Evolutionary conservation across 2,888 invertebrate genomes (phyloP).

Genomic region (Zelleria hepariella): DNA sequence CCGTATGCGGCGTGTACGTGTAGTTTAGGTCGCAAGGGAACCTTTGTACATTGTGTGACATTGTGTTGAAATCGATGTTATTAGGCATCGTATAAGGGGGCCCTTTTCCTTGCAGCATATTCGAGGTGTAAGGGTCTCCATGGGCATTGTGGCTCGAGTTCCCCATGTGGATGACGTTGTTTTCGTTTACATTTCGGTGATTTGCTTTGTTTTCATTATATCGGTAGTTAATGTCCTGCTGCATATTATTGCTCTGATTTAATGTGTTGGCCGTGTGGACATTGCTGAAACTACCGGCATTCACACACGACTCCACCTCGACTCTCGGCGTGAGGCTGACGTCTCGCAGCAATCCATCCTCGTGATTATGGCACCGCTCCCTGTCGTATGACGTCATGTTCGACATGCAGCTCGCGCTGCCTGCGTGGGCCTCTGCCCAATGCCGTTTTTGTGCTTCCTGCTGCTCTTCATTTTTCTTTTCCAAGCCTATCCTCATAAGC

Average conservation of each 20-base stretch:
- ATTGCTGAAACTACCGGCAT: constrained; percentile 77
- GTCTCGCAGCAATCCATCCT: constrained; percentile 64
- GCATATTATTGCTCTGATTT: constrained; percentile 24
- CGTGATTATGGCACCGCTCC: constrained; percentile 12
- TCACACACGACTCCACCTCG: constrained; percentile 76
- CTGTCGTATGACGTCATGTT: constrained; percentile 43
- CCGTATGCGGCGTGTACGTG: constrained; percentile 46
- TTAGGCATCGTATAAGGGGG: constrained; percentile 41
- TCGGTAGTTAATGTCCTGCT: constrained; percentile 33
- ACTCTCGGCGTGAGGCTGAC: constrained; percentile 68
- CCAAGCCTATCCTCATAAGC: constrained; percentile 91
- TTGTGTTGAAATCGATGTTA: constrained; percentile 42
- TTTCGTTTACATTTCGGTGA: constrained; percentile 46
- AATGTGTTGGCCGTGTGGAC: constrained; percentile 71
- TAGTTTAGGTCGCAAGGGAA: constrained; percentile 64
- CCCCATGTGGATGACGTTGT: constrained; percentile 47
- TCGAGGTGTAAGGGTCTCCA: constrained; percentile 57
- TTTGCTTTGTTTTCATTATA: constrained; percentile 60
- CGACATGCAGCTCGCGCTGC: constrained; percentile 27
- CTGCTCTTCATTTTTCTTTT: constrained; percentile 83
- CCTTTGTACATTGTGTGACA: constrained; percentile 49
- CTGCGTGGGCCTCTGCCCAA: constrained; percentile 48
- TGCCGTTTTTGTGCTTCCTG: constrained; percentile 56
- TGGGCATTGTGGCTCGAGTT: constrained; percentile 50
- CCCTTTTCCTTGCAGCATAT: constrained; percentile 55